These are phyloP conservation scores for Drosophila sp. DNA, from an alignment of 1,140 invertebrate species.

Conservation along the genomic window DNA sequence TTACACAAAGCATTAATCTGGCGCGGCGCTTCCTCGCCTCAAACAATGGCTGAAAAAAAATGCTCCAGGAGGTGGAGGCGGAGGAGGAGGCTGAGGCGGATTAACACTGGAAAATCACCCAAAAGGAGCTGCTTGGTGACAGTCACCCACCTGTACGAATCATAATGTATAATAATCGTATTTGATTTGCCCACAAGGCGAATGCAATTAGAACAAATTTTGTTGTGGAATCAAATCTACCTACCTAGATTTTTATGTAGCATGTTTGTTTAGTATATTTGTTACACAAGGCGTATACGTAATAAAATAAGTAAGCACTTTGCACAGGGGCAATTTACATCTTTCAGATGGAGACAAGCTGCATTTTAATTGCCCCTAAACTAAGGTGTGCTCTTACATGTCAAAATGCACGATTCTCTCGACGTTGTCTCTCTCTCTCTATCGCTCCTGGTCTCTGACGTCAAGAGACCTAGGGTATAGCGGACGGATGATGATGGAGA, in stretches of 20 bases:
- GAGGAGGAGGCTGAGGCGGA: constrained; percentile 15
- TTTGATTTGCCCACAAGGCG: constrained; percentile 18
- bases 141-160: constrained; percentile 19
- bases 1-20: constrained; percentile 43
- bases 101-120: constrained; percentile 51
- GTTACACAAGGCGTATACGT: constrained; percentile 71
- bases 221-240: constrained; percentile 8
- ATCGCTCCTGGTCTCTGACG: constrained; percentile 38
- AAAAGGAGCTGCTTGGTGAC: constrained; percentile 33
- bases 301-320: constrained; percentile 44
- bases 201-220: constrained; percentile 46
- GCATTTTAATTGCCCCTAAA: constrained; percentile 59
- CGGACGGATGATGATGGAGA: constrained; percentile 12
- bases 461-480: constrained; percentile 39
- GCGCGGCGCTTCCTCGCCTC: constrained; percentile 43
- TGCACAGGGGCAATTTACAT: not conserved
- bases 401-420: not conserved
- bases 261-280: constrained; percentile 16
- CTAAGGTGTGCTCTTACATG: constrained; percentile 21
- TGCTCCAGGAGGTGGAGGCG: constrained; percentile 12
- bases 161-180: not conserved
- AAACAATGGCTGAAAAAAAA: constrained; percentile 38
- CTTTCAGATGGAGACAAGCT: constrained; percentile 34
- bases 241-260: not conserved
- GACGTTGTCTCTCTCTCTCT: not conserved